phyloP scores from a whole-genome alignment of 2,797 vertebrate species.

The Argentina silus region DNA sequence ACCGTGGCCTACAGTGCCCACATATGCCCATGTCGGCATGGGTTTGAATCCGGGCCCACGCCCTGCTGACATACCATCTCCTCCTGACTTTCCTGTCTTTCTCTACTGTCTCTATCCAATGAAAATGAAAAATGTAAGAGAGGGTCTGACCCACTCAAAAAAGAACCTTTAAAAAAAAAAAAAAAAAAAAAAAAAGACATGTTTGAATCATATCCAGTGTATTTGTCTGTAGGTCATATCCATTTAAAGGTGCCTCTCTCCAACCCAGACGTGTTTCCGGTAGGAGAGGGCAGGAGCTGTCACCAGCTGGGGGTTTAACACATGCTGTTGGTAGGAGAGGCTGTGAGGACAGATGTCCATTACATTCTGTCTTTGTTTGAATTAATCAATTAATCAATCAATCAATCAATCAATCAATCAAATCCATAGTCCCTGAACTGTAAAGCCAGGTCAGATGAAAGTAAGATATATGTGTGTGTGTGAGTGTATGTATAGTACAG shows the following conservation, averaged over 20 bases:
- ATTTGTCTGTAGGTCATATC: neutral
- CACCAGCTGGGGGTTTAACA: neutral
- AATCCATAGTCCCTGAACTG: neutral
- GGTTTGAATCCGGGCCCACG: no score
- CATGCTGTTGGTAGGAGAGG: neutral
- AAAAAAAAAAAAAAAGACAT: no score
- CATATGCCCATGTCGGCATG: no score
- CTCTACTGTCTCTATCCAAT: no score
- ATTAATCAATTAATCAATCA: neutral
- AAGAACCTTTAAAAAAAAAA: neutral
- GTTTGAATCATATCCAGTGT: neutral
- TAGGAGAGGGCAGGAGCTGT: neutral
- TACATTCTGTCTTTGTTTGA: constrained; percentile 1
- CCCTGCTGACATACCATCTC: no score
- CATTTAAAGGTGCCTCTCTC: neutral
- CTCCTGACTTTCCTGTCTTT: no score
- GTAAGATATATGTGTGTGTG: neutral
- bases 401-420: constrained; percentile 5
- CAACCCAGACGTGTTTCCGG: no score
- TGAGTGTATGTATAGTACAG: neutral
- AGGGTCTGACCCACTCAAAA: no score
- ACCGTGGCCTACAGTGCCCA: no score
- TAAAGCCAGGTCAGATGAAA: neutral
- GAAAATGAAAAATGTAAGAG: neutral
- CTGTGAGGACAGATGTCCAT: constrained; percentile 10